These are phyloP conservation scores for Merops nubicus DNA, from an alignment of 2,113 vertebrate species.

Conservation along the genomic window DNA sequence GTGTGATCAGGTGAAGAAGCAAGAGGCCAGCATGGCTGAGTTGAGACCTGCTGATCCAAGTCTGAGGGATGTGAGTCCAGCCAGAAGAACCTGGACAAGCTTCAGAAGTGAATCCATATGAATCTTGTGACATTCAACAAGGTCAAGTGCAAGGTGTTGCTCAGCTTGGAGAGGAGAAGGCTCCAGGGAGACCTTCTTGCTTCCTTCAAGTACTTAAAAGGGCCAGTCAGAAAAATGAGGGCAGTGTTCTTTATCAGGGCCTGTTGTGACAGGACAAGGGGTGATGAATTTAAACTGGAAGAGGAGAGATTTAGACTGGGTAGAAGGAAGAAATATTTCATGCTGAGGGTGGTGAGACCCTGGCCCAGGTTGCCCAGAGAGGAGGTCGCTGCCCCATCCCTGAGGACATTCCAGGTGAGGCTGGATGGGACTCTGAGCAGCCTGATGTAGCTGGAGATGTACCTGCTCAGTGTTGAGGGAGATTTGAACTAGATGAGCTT, in stretches of 20 bases:
- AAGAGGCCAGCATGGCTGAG: not conserved
- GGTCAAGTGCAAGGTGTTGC: not conserved
- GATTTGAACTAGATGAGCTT: not conserved
- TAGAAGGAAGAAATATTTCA: too few relatives aligned
- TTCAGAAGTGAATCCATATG: too few relatives aligned
- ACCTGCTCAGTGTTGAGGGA: too few relatives aligned
- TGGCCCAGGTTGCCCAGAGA: not conserved
- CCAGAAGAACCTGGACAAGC: not conserved
- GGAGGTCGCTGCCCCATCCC: too few relatives aligned
- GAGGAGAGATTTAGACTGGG: not conserved
- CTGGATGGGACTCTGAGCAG: too few relatives aligned
- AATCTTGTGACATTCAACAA: too few relatives aligned
- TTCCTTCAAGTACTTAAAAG: not conserved
- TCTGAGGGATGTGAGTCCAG: too few relatives aligned
- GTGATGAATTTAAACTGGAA: not conserved
- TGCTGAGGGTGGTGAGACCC: not conserved
- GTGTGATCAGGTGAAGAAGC: not conserved
- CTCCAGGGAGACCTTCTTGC: not conserved
- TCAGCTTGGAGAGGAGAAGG: not conserved
- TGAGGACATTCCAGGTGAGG: too few relatives aligned
- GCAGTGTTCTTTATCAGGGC: not conserved
- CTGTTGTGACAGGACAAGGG: not conserved
- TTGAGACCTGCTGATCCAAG: not conserved
- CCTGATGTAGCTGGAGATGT: too few relatives aligned
- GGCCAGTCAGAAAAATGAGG: not conserved